Base-by-base conservation (phyloP, 1,140 invertebrate species). In the Carposina sasakii region DNA sequence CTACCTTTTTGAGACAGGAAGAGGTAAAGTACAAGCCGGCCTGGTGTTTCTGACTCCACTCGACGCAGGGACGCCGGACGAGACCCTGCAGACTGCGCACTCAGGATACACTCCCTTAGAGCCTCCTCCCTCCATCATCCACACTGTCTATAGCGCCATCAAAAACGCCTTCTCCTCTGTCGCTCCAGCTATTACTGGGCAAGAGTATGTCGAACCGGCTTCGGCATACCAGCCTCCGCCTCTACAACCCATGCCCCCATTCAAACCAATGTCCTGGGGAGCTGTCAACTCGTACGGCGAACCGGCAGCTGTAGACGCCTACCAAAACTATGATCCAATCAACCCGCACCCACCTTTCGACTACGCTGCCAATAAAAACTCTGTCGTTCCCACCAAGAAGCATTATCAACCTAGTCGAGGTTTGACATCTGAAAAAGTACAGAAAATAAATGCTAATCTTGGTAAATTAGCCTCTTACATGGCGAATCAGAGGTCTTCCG, bases 1-100 rank as follows among this genome's bases (percentile, higher is more conserved):
- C n/a, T n/a, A n/a, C n/a, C 59, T 76, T 77, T 82, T 63, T 74
- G 79, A 79, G 76, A 76, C 79, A 83, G 79, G 79, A 56, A 71
- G 73, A 15, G 66, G 69, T 56, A 79, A 73, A 78, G 63, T 83
- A n/a, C 76, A 83, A 54, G 79, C 79, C 45, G 79, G 79, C 12
- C 57, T 81, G 22, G 70, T 83, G 26, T 55, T 83, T 53, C 64
- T 81, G 55, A 71, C 79, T 43, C 79, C 79, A n/a, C 57, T 83
- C 40, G 75, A 76, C 17, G 58, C 50, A 33, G 31, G 8, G 1
- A 31, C 50, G 40, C 54, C 59, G 3, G 62, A 59, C 36, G 68
- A 74, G 41, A 59, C 46, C 1, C 31, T 45, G 37, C 46, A 60
- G 60, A 71, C 24, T 39, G 36, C 24, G n/a, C 37, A 55, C 39